Conservation (phyloP, 1,140 invertebrate species). For the Drosophila aff. region DNA sequence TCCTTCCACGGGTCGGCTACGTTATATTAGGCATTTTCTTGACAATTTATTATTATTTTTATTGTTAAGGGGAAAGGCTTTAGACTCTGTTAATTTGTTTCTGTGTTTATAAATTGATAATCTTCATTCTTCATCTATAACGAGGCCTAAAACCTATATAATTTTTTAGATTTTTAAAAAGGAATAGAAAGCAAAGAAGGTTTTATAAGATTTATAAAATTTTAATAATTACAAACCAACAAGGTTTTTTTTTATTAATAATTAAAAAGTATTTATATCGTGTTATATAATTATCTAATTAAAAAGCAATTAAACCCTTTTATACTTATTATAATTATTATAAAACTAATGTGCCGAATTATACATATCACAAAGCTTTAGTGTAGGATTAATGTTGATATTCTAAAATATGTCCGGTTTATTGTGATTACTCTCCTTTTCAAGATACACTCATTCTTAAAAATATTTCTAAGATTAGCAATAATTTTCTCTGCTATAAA, state of each 20-base stretch:
- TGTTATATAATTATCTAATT: neutral
- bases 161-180: neutral
- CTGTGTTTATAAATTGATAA: neutral
- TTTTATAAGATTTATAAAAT: neutral
- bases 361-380: too few species aligned
- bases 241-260: too few species aligned
- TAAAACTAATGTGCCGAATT: too few species aligned
- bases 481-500: neutral
- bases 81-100: neutral
- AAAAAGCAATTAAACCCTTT: neutral
- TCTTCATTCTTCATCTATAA: neutral
- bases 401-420: neutral
- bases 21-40: neutral
- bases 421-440: neutral
- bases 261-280: too few species aligned
- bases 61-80: too few species aligned
- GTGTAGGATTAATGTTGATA: neutral
- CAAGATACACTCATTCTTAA: neutral
- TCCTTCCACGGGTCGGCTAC: slow-evolving; percentile 1
- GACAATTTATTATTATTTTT: neutral
- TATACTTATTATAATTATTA: too few species aligned
- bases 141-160: accelerated
- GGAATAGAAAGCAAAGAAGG: neutral
- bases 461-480: too few species aligned
- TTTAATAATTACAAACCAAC: too few species aligned